A percentile compares a stretch with the other conserved stretches of the same genome.
Evolutionary conservation across 30 jellyfish, hydroid and myxozoan species (phyloP).

Genomic region (Pelagia noctiluca): DNA sequence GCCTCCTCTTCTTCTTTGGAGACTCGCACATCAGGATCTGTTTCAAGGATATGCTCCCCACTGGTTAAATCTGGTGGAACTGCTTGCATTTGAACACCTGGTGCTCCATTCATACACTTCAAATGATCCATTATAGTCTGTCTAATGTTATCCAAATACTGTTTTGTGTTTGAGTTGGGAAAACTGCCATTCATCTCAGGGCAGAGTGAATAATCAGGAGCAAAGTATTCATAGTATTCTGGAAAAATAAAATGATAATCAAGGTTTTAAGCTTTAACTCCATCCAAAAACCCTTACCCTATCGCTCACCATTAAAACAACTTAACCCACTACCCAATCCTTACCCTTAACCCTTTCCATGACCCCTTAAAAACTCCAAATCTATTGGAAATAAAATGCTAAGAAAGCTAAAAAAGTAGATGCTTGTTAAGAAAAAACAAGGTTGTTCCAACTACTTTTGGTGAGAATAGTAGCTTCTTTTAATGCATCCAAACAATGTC

Average conservation of each 20-base stretch:
- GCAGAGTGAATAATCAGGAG: constrained; percentile 86
- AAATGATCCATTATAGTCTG: constrained; percentile 92
- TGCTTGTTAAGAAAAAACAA: too few relatives aligned
- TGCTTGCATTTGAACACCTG: constrained; percentile 98
- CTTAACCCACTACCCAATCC: too few relatives aligned
- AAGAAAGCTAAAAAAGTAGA: too few relatives aligned
- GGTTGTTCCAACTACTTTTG: too few relatives aligned
- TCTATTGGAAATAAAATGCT: too few relatives aligned
- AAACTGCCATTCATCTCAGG: constrained; percentile 90
- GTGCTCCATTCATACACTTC: constrained; percentile 91
- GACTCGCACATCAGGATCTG: constrained; percentile 65
- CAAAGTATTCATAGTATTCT: constrained; percentile 83
- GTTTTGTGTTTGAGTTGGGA: constrained; percentile 82
- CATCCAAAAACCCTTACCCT: not conserved
- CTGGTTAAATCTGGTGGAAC: constrained; percentile 79
- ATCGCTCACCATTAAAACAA: too few relatives aligned
- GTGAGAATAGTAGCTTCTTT: too few relatives aligned
- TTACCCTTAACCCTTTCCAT: too few relatives aligned
- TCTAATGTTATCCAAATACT: constrained; percentile 85
- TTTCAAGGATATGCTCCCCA: constrained; percentile 38
- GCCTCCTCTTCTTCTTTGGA: constrained; percentile 82
- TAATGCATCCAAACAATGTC: too few relatives aligned
- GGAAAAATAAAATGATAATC: not conserved
- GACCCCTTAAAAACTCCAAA: too few relatives aligned
- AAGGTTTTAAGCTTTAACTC: not conserved